Evolutionary conservation across 1,140 invertebrate species (phyloP), one percentile per base, ranked within the genome.

Genomic region (Phthorimaea operculella): DNA sequence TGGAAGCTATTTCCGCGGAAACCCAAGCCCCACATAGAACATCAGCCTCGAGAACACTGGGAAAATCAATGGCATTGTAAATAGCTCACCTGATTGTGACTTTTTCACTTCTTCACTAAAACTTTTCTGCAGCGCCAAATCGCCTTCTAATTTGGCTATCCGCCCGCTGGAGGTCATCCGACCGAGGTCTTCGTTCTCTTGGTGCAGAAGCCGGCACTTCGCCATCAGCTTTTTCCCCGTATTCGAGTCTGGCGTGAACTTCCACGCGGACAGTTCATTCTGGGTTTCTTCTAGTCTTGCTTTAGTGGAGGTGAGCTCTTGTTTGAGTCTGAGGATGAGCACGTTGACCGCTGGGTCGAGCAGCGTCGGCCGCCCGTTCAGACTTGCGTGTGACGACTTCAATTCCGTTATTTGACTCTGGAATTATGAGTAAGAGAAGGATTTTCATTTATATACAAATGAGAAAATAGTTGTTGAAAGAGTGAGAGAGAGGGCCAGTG

Each of bases 221-320:
- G 97, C 96, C 97, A 99, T 99, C 56, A 99, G 87, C 60, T 97
- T 91, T 87, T 99, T 99, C 15, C 97, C 97, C 36, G 96, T 98
- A 87, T 98, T 96, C 60, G 96, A 98, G 86, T 99, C 97, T 33
- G 97, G 96, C 15, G 97, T 99, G 78, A 99, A 99, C 86, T 99
- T 99, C 97, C 97, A 99, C 1, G 97, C 97, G 58, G 94, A 95
- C 18, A 99, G 87, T 89, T 99, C 97, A 86, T 97, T 98, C 86
- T 99, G 97, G 18, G 96, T 98, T 87, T 99, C 96, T 84, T 99
- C 96, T 55, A 98, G 88, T 85, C 94, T 94, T 42, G 94, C 92
- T 85, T 95, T 96, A 9, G 94, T 94, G 42, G 92, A 90, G 54
- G 95, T 92, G 57, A 99, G 86, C 86, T 99, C 97, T 81, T 96